These are phyloP conservation scores for Pangasius sanitwongsei DNA, from an alignment of 2,797 vertebrate genomes.

Conservation along the genomic window DNA sequence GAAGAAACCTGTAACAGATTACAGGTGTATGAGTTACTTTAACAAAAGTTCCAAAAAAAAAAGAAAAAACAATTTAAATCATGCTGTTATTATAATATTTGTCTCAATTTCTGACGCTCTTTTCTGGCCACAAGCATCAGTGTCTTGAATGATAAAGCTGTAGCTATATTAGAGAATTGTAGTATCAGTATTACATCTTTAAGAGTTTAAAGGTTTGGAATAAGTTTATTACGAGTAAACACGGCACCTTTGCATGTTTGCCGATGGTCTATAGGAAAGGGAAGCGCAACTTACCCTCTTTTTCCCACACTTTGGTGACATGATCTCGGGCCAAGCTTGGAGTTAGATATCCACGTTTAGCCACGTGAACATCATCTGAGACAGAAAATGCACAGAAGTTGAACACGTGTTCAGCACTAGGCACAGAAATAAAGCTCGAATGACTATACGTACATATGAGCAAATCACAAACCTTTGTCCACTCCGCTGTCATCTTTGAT, in stretches of 20 bases:
- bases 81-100: neutral
- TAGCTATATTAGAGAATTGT: neutral
- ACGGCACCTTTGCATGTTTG: neutral
- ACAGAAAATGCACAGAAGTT: neutral
- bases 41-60: neutral
- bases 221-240: neutral
- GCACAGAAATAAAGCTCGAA: neutral
- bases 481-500: slow-evolving; percentile 19
- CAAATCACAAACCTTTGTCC: slow-evolving; percentile 14
- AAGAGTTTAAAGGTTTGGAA: neutral
- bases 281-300: slow-evolving; percentile 80
- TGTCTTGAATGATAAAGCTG: neutral
- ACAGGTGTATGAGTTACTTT: neutral
- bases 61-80: neutral
- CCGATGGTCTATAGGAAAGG: neutral
- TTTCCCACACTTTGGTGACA: slow-evolving; percentile 82
- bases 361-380: slow-evolving; percentile 71
- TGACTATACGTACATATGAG: neutral
- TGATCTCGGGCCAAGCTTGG: slow-evolving; percentile 85
- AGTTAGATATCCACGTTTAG: slow-evolving; percentile 87
- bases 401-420: neutral
- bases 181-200: neutral
- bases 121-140: neutral
- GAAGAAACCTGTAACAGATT: slow-evolving; percentile 84
- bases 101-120: neutral